These are phyloP conservation scores for Philopedon plagiatum DNA, from an alignment of 2,888 invertebrate genomes.

Conservation along the genomic window DNA sequence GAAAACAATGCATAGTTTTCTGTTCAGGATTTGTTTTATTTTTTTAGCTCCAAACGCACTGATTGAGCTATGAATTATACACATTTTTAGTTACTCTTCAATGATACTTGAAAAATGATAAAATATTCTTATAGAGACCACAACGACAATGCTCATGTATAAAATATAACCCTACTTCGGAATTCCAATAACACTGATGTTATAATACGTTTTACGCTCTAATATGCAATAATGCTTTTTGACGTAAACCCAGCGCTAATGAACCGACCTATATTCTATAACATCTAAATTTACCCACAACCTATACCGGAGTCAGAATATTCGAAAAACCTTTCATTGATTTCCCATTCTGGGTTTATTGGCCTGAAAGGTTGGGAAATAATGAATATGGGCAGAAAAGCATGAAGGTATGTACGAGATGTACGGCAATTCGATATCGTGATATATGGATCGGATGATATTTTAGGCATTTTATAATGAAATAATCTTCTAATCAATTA, in stretches of 20 bases:
- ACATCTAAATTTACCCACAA: not conserved
- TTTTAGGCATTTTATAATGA: not conserved
- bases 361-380: conserved; percentile 3
- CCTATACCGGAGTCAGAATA: not conserved
- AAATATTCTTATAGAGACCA: too few relatives aligned
- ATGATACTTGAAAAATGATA: too few relatives aligned
- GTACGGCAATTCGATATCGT: not conserved
- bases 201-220: not conserved
- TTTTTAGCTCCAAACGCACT: too few relatives aligned
- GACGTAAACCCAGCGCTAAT: not conserved
- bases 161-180: not conserved
- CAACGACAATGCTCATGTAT: not conserved
- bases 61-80: too few relatives aligned
- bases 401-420: not conserved
- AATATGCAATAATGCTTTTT: not conserved
- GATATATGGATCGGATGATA: not conserved
- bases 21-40: too few relatives aligned
- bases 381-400: not conserved
- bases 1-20: too few relatives aligned
- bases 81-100: too few relatives aligned
- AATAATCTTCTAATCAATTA: not conserved
- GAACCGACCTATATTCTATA: not conserved
- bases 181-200: not conserved
- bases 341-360: conserved; percentile 1
- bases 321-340: conserved; percentile 1